Base-by-base conservation (phyloP, 1,140 invertebrate species). In the Halesus radiatus region DNA sequence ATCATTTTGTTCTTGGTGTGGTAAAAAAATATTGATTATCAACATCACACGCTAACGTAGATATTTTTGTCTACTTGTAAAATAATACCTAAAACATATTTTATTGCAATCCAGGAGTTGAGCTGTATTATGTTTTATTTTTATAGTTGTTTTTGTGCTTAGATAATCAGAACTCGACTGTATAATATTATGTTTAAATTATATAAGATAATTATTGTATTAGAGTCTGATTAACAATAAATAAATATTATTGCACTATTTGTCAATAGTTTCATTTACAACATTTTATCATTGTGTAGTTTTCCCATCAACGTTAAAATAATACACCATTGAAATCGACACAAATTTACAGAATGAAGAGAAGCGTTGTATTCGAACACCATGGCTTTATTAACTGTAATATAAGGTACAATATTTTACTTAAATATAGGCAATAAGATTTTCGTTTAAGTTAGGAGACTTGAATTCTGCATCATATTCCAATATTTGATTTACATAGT, bases 371-470 rank as follows among this genome's bases (percentile, higher is more conserved):
- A 18, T 58, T 56, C 53, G 72, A 75, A 75, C 72, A 75, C 72
- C 72, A 75, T 70, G 50, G 62, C 76, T 78, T 78, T 78, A 68
- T 70, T 78, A 29, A 77, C 50, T 64, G 45, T 64, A 77, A 70
- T 52, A 78, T 76, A 76, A 53, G 29, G 64, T 78, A 78, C 76
- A 78, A 53, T 75, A 75, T 37, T 72, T 58, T 58, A 56, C 54
- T 58, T 32, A 58, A 74, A 70, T 53, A 54, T 58, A 75, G 26
- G 62, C 62, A 23, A 45, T 66, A n/a, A 23, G 8, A 52, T 52
- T 72, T 53, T 23, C 10, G 52, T 72, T 37, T 32, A 66, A 23
- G n/a, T 66, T 54, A 72, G 23, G 29, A 74, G 72, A 73, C 52
- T 73, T 60, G 53, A 37, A 58, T 75, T 58, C 53, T 53, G 72